Percentiles rank a stretch among this genome's conserved stretches.
These are phyloP conservation scores for Orchesella cincta DNA, from an alignment of 1,140 invertebrate genomes.

Conservation along the genomic window DNA sequence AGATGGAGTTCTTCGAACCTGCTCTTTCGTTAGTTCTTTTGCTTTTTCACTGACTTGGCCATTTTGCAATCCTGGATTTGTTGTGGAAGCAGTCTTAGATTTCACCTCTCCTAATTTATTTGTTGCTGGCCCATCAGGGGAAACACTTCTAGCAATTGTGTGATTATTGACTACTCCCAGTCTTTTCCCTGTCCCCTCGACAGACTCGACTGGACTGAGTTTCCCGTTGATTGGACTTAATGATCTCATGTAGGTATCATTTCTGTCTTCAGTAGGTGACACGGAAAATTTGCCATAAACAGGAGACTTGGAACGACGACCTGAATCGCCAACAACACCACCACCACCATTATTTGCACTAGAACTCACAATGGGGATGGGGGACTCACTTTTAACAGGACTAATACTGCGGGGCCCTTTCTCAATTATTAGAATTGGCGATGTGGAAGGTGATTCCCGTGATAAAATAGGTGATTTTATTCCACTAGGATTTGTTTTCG, in stretches of 20 bases:
- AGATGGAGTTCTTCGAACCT: neutral
- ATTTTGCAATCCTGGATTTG: too few relatives aligned
- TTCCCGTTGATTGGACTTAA: neutral
- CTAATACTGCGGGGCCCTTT: neutral
- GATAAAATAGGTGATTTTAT: neutral
- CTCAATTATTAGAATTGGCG: conserved; percentile 8
- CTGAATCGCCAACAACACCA: too few relatives aligned
- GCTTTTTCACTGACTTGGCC: too few relatives aligned
- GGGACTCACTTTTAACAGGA: neutral
- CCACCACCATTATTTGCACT: too few relatives aligned
- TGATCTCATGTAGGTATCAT: neutral
- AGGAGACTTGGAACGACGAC: neutral
- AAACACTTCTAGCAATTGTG: neutral
- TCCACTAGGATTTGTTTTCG: neutral
- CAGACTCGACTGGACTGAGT: conserved; percentile 1
- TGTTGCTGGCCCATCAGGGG: neutral
- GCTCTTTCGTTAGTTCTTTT: neutral
- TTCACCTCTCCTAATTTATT: too few relatives aligned
- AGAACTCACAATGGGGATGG: neutral
- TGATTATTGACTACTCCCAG: neutral
- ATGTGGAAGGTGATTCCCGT: neutral
- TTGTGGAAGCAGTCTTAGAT: too few relatives aligned
- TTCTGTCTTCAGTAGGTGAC: neutral
- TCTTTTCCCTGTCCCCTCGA: neutral
- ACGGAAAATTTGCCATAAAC: neutral